Evolutionary conservation across 1,140 invertebrate genomes (phyloP), one percentile per base, ranked within the genome.

Genomic region (Cydia pomonella): DNA sequence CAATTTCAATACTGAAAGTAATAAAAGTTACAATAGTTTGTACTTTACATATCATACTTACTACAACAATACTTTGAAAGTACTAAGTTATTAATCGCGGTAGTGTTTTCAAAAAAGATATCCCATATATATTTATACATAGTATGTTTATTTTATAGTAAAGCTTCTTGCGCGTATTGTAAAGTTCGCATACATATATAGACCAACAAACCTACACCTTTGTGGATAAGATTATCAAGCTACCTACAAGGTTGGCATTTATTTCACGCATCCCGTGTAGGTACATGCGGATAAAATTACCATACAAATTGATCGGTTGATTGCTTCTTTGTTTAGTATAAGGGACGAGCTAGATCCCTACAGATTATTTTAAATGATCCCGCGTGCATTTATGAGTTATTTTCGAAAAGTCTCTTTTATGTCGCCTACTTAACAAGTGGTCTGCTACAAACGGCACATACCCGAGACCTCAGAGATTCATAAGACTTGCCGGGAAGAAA

Each of bases 251-350:
- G 53, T 2, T 23, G 21, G 10, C 53, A 9, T 53, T n/a, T 47
- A 47, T 38, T 59, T 23, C 21, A 59, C 21, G 53, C 21, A 9
- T 59, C 53, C 21, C 63, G 25, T 66, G 16, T n/a, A n/a, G n/a
- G n/a, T 66, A 33, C 63, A n/a, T 9, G 63, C 63, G 63, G 27
- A 16, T 66, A 33, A 66, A 69, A 69, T 69, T 41, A 33, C 64
- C 64, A 69, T 41, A 69, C 64, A 69, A 69, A 69, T 69, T 38
- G 64, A 69, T 69, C 27, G 29, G 64, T 21, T 21, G 64, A 69
- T 69, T 38, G 29, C 64, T 69, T 13, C 29, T 69, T 69, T 69
- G 64, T 69, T 69, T 69, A 18, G 29, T 21, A 33, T 18, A 18
- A 38, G 29, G 16, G 64, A 59, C 27, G 63, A 66, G 10, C 63